Evolutionary conservation across 2,113 vertebrate species (phyloP), one percentile per base, ranked within the genome.

Genomic region (Erythrolamprus reginae): DNA sequence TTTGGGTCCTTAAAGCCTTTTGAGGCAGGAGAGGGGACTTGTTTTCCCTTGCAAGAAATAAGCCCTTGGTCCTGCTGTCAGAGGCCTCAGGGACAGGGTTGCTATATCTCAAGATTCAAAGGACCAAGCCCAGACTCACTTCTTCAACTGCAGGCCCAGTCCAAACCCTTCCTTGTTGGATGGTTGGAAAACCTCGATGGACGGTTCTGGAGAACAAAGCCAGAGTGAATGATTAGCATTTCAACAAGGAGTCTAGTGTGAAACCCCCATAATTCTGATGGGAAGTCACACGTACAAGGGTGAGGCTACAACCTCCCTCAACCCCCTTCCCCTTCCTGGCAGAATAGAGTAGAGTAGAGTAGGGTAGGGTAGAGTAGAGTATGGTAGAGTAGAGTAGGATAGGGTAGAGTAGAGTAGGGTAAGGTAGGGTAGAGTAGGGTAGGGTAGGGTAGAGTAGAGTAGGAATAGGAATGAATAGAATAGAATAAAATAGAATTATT

Each of bases 101-200:
- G 0, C 4, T 0, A 0, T 0, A 0, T 84, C 88, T 87, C 0
- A 94, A 50, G 88, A 26, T 17, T 50, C 28, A 51, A 51, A 51
- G 17, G 28, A 86, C 85, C 88, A 33, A 0, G 61, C 65, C 94
- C 98, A 98, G 96, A 99, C 99, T 99, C 99, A 99, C 99, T 99
- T 99, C 96, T 99, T 99, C 92, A 99, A 97, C 95, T 99, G 99
- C 92, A 99, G 97, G 93, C 99, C 99, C 86, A 99, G 95, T 93
- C 99, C 99, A 52, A 99, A 99, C 61, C 98, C 98, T 89, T 99
- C 99, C 96, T 99, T 99, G 96, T 99, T 99, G 82, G 99, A 99
- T 0, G 99, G 99, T 96, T 99, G 99, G 96, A 99, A 99, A 93
- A 99, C 99, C 90, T 99, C 99, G 48, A 99, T 99, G 85, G 99